Evolutionary conservation across 2,113 vertebrate species (phyloP), one percentile per base, ranked within the genome.

Genomic region (Pimephales promelas): DNA sequence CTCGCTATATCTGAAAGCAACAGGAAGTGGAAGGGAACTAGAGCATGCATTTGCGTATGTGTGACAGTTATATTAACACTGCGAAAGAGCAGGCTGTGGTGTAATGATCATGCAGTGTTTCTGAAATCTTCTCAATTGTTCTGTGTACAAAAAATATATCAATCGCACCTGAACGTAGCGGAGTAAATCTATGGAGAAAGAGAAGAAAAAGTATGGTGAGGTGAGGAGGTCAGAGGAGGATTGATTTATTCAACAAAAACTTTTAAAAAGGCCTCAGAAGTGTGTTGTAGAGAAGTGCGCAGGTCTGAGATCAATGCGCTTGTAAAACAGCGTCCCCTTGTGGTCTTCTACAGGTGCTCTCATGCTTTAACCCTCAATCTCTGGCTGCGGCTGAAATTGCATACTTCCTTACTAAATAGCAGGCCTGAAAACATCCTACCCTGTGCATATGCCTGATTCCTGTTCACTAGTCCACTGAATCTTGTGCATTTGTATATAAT

Each of bases 271-370:
- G 26, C 71, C 45, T 20, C 43, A 75, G 28, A n/a, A 56, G 31
- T 34, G 16, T 76, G 49, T 36, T 57, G 31, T 52, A 52, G 8
- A 74, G 16, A 11, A 57, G 56, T 9, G 31, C 0, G 14, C 26
- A 64, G 10, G 54, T 6, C 20, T 54, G 43, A 52, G 26, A 14
- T 40, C 52, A 31, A 59, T 16, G 54, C 10, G 10, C 52, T 81
- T 59, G 73, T 57, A 28, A 40, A 85, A 88, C 78, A 87, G 87
- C 61, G 57, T 84, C 71, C 83, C 85, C 90, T 78, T 57, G 84
- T 87, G 90, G 87, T 73, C 10, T 80, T 1, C 49, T 81, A 28
- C 81, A 64, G 28, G 13, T 18, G 71, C 71, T 26, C 40, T 47
- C 3, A 3, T 8, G 31, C 24, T 31, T 31, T 66, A 45, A 45